A percentile compares a stretch with the other conserved stretches of the same genome.
Conservation (phyloP, 2,888 invertebrate genomes). For the Litoditis marina region DNA sequence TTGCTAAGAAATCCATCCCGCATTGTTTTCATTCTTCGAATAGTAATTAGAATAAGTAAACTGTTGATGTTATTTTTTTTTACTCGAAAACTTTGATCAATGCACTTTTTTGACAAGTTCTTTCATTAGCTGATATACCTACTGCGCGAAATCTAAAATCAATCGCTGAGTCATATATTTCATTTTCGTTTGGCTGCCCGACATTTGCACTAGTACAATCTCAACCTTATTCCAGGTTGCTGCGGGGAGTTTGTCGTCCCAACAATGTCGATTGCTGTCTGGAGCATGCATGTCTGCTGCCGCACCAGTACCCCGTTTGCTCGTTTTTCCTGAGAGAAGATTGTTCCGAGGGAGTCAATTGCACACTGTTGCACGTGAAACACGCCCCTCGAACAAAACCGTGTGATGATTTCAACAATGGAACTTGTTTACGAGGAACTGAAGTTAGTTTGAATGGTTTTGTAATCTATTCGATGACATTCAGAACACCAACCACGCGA, state of each 20-base stretch:
- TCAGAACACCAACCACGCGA: no score
- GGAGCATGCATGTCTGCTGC: slow-evolving; percentile 4
- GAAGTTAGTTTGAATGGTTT: slow-evolving; percentile 12
- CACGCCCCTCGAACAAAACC: not conserved
- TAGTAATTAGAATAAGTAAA: no score
- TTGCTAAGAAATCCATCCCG: no score
- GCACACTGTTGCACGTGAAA: slow-evolving; percentile 12
- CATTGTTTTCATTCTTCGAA: no score
- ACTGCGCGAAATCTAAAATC: no score
- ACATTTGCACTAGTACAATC: no score
- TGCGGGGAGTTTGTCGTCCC: slow-evolving; percentile 12
- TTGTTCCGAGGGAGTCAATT: slow-evolving; percentile 5
- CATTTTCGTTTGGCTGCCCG: no score
- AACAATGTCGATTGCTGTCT: slow-evolving; percentile 4
- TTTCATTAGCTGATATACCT: no score
- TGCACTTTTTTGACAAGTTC: no score
- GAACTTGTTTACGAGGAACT: slow-evolving; percentile 17
- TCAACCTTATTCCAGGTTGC: not conserved
- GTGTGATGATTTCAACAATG: slow-evolving; percentile 19
- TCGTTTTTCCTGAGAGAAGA: slow-evolving; percentile 12
- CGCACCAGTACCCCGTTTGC: slow-evolving; percentile 15
- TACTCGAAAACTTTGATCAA: no score
- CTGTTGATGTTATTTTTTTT: not conserved
- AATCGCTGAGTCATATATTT: no score
- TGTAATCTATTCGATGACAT: not conserved